Evolutionary conservation across 1,140 invertebrate genomes (phyloP).

Genomic region (Ceratina australensis): DNA sequence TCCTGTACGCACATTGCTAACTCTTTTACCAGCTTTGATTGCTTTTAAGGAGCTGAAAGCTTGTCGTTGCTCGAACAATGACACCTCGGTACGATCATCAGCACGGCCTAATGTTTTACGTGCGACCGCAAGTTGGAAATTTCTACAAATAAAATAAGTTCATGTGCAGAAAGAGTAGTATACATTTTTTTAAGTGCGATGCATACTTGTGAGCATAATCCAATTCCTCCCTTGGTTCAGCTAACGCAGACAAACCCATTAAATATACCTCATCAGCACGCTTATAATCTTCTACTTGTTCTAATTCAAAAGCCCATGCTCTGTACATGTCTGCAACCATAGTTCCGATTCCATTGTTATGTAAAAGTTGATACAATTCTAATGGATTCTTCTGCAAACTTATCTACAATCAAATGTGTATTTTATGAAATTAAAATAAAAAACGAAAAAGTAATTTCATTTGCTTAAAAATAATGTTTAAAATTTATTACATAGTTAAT

Average conservation of each 20-base stretch:
- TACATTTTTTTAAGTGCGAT: conserved; percentile 31
- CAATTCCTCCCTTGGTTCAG: conserved; percentile 87
- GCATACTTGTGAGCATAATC: conserved; percentile 85
- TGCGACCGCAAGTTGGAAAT: conserved; percentile 83
- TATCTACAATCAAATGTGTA: conserved; percentile 81
- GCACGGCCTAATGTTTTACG: conserved; percentile 82
- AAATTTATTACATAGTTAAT: conserved; percentile 91
- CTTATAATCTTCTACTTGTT: conserved; percentile 86
- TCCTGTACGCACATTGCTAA: conserved; percentile 78
- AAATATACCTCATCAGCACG: conserved; percentile 87
- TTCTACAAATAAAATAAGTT: conserved; percentile 76
- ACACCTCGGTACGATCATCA: conserved; percentile 80
- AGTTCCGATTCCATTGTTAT: conserved; percentile 87
- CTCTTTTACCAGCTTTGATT: conserved; percentile 81
- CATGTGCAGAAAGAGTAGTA: conserved; percentile 20
- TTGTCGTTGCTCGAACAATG: conserved; percentile 84
- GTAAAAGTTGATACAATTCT: conserved; percentile 88
- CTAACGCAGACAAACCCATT: conserved; percentile 84
- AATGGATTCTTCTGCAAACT: conserved; percentile 86
- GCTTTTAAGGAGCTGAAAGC: conserved; percentile 85
- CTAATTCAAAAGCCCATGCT: conserved; percentile 90
- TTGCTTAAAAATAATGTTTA: conserved; percentile 73
- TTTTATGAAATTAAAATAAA: conserved; percentile 4
- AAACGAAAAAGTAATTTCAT: background rate
- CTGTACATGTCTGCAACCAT: conserved; percentile 88